Evolutionary conservation across 2,797 vertebrate genomes (phyloP).

Genomic region (Tapirus indicus): DNA sequence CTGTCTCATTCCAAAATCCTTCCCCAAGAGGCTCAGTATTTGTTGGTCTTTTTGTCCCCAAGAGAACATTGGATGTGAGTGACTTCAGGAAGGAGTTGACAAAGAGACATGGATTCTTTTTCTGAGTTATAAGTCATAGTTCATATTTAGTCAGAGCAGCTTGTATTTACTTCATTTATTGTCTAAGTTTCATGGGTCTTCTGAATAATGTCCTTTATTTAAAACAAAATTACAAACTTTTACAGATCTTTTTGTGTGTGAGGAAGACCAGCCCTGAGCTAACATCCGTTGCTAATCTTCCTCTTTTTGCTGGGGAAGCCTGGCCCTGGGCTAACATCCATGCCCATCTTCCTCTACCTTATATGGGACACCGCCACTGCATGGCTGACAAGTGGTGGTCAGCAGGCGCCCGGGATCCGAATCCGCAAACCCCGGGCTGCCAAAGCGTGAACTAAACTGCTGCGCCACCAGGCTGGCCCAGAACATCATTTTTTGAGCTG

Average conservation of each 20-base stretch:
- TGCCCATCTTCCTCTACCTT: too few relatives aligned
- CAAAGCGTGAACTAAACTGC: too few relatives aligned
- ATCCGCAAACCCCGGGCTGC: too few relatives aligned
- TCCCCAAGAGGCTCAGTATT: neutral
- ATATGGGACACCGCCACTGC: too few relatives aligned
- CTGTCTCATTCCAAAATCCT: neutral
- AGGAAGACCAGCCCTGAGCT: too few relatives aligned
- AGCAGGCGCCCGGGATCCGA: too few relatives aligned
- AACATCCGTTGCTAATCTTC: too few relatives aligned
- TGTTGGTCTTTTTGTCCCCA: conserved; percentile 8
- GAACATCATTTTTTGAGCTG: neutral
- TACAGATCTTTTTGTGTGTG: neutral
- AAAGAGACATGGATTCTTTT: neutral
- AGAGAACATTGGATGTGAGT: neutral
- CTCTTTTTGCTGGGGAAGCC: too few relatives aligned
- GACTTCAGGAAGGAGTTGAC: neutral
- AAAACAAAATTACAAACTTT: conserved; percentile 10
- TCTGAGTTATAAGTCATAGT: neutral
- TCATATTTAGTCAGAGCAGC: neutral
- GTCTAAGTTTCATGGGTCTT: neutral
- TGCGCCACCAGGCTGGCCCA: too few relatives aligned
- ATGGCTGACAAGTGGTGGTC: too few relatives aligned
- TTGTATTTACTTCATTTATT: conserved; percentile 20
- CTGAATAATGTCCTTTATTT: neutral
- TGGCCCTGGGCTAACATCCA: too few relatives aligned